phyloP scores from a whole-genome alignment of 1,140 invertebrate species.

The Scaptomyza montana region DNA sequence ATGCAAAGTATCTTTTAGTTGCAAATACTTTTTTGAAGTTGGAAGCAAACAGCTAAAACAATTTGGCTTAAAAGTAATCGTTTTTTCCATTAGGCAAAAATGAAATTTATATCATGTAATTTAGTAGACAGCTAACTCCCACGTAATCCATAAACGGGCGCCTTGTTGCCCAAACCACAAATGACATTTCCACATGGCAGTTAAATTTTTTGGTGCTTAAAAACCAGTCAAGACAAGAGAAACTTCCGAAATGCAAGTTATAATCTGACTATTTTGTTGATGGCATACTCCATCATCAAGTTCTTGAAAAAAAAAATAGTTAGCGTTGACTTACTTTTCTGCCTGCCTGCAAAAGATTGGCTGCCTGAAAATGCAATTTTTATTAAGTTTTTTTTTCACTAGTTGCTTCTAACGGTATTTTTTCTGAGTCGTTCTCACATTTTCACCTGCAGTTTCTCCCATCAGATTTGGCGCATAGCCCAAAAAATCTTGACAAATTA shows the following conservation, averaged over 20 bases:
- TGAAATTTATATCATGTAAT: constrained; percentile 70
- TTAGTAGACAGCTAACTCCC: constrained; percentile 45
- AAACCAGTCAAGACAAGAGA: constrained; percentile 19
- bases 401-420: constrained; percentile 22
- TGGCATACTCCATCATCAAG: constrained; percentile 26
- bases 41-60: background rate
- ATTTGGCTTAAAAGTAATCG: constrained; percentile 10
- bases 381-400: constrained; percentile 8
- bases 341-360: no score
- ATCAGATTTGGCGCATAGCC: constrained; percentile 55
- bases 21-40: background rate
- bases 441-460: constrained; percentile 73
- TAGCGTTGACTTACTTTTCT: constrained; percentile 56
- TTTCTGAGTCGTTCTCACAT: constrained; percentile 43
- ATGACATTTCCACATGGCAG: constrained; percentile 34
- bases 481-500: constrained; percentile 73
- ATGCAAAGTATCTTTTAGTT: background rate
- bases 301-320: constrained; percentile 10
- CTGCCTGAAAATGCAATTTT: constrained; percentile 18
- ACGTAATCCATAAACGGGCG: constrained; percentile 22
- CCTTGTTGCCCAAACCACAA: constrained; percentile 7
- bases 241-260: constrained; percentile 26
- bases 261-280: background rate
- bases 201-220: background rate
- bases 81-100: constrained; percentile 53